Percentiles rank a stretch among this genome's conserved stretches.
Evolutionary conservation across 2,888 invertebrate species (phyloP).

Genomic region (Cephus rjabovi): DNA sequence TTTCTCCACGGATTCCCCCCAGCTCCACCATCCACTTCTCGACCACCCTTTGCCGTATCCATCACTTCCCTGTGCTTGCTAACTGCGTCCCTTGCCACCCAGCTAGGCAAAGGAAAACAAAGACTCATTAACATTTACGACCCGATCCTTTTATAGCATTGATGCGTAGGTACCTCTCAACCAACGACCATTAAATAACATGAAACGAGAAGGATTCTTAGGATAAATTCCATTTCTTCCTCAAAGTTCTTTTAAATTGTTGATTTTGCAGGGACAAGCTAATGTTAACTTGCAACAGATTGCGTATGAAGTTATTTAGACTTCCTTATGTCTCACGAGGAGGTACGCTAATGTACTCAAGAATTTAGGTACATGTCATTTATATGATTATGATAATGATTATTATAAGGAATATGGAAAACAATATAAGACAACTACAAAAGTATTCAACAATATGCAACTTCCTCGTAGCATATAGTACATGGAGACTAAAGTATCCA

Average conservation of each 20-base stretch:
- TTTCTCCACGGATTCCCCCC: conserved; percentile 2
- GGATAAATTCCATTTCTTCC: background rate
- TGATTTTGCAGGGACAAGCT: background rate
- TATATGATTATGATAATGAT: background rate
- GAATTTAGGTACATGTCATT: background rate
- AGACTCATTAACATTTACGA: conserved; percentile 14
- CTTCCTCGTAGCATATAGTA: background rate
- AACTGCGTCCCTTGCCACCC: background rate
- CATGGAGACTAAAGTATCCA: background rate
- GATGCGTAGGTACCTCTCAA: background rate
- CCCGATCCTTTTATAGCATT: conserved; percentile 10
- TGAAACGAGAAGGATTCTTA: background rate
- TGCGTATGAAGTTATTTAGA: background rate
- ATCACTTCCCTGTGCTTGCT: background rate
- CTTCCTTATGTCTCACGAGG: background rate
- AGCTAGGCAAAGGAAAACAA: conserved; percentile 7
- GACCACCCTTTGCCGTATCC: background rate
- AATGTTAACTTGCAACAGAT: background rate
- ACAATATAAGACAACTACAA: background rate
- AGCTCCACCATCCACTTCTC: background rate
- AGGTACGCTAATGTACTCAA: background rate
- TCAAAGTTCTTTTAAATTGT: background rate
- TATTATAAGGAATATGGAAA: background rate
- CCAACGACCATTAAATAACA: background rate
- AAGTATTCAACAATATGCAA: background rate